These are phyloP conservation scores for Sinohyriopsis cumingii DNA, from an alignment of 2,888 invertebrate species.

Conservation along the genomic window DNA sequence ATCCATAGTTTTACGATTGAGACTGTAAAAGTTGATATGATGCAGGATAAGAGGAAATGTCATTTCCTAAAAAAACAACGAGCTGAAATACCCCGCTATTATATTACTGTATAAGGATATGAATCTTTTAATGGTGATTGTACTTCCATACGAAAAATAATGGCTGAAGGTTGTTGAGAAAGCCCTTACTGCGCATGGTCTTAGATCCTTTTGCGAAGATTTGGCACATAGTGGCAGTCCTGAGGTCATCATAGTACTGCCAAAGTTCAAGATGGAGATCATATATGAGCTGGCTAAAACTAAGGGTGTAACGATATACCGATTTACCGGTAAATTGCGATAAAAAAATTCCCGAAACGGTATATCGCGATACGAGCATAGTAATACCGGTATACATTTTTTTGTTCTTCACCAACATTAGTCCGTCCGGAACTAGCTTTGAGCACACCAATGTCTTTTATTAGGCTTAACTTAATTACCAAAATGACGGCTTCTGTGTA, in stretches of 20 bases:
- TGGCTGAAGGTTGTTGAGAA: constrained; percentile 29
- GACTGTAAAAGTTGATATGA: too few relatives aligned
- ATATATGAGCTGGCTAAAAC: constrained; percentile 26
- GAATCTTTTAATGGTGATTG: constrained; percentile 21
- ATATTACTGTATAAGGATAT: constrained; percentile 79
- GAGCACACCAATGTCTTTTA: too few relatives aligned
- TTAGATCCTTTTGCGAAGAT: constrained; percentile 3
- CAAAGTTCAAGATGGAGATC: constrained; percentile 51
- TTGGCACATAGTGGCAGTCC: constrained; percentile 4
- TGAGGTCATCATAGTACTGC: constrained; percentile 36
- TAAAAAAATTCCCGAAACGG: too few relatives aligned
- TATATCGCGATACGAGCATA: too few relatives aligned
- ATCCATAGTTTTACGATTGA: too few relatives aligned
- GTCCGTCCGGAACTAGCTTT: too few relatives aligned
- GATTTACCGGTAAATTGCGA: too few relatives aligned
- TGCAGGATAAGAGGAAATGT: constrained; percentile 63
- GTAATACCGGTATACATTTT: too few relatives aligned
- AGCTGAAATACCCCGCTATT: constrained; percentile 83
- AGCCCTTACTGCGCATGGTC: constrained; percentile 5
- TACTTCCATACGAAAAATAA: constrained; percentile 30
- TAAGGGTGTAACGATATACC: too few relatives aligned
- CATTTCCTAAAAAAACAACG: constrained; percentile 72
- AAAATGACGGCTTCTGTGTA: too few relatives aligned
- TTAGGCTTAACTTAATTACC: too few relatives aligned
- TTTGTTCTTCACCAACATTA: too few relatives aligned